phyloP scores from a whole-genome alignment of 2,888 invertebrate species.

The Blastobasis lacticolella region DNA sequence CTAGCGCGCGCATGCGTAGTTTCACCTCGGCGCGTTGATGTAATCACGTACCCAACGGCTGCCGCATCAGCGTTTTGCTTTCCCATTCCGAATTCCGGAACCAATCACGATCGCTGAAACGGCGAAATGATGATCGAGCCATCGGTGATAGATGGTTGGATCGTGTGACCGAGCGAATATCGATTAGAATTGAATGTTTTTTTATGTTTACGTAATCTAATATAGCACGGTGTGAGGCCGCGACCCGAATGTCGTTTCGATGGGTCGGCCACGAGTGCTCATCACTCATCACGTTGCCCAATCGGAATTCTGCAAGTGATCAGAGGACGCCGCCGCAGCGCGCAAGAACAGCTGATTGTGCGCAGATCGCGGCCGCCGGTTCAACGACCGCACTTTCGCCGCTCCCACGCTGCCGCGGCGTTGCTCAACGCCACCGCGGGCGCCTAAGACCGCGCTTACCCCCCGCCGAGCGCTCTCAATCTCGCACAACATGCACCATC shows the following conservation, averaged over 20 bases:
- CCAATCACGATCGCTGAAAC: slow-evolving; percentile 30
- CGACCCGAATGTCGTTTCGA: too few relatives aligned
- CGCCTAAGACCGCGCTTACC: slow-evolving; percentile 39
- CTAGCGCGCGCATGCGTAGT: slow-evolving; percentile 22
- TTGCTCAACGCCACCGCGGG: slow-evolving; percentile 48
- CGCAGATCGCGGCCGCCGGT: slow-evolving; percentile 48
- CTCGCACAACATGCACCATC: background rate
- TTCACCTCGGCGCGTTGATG: slow-evolving; percentile 34
- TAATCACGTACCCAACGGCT: slow-evolving; percentile 29
- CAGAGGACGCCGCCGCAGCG: slow-evolving; percentile 18
- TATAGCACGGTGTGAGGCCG: too few relatives aligned
- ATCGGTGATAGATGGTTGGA: too few relatives aligned
- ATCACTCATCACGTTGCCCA: background rate
- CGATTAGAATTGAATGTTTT: too few relatives aligned
- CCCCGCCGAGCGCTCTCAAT: slow-evolving; percentile 5
- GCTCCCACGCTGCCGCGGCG: slow-evolving; percentile 53
- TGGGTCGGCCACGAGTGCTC: too few relatives aligned
- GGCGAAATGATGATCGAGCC: too few relatives aligned
- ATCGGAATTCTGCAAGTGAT: slow-evolving; percentile 20
- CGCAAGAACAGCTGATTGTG: slow-evolving; percentile 67
- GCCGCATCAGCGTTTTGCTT: slow-evolving; percentile 2
- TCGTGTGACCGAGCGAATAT: too few relatives aligned
- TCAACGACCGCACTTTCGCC: slow-evolving; percentile 69
- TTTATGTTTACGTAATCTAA: too few relatives aligned
- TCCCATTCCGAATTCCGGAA: background rate